phyloP scores from a whole-genome alignment of 35 echinoderm and acorn worm genomes.

The Heliocidaris erythrogramma region DNA sequence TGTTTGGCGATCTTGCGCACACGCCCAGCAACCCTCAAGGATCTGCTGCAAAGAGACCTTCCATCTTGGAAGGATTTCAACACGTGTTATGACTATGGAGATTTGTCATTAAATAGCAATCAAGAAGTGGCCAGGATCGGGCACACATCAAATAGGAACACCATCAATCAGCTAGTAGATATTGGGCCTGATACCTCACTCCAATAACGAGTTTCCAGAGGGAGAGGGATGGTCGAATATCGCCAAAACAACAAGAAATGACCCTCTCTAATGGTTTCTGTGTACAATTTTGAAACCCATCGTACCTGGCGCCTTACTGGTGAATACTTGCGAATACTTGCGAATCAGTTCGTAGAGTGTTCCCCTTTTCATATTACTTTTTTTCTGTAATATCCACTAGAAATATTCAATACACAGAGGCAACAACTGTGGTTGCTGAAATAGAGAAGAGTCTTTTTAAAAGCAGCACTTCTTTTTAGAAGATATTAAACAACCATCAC shows the following conservation, averaged over 20 bases:
- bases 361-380: too few relatives aligned
- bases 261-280: neutral
- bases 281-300: neutral
- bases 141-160: neutral
- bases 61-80: neutral
- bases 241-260: neutral
- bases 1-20: neutral
- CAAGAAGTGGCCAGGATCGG: neutral
- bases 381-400: too few relatives aligned
- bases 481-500: too few relatives aligned
- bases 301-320: too few relatives aligned
- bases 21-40: neutral
- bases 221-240: neutral
- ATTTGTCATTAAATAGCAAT: slow-evolving; percentile 31
- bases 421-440: too few relatives aligned
- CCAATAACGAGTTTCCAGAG: neutral
- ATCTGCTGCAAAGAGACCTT: neutral
- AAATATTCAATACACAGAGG: too few relatives aligned
- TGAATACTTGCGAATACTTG: too few relatives aligned
- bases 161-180: neutral
- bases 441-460: too few relatives aligned
- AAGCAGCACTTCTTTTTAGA: too few relatives aligned
- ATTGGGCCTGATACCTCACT: neutral
- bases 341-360: too few relatives aligned
- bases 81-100: slow-evolving; percentile 40